phyloP scores from a whole-genome alignment of 2,113 vertebrate species.

The Ophiodon elongatus region DNA sequence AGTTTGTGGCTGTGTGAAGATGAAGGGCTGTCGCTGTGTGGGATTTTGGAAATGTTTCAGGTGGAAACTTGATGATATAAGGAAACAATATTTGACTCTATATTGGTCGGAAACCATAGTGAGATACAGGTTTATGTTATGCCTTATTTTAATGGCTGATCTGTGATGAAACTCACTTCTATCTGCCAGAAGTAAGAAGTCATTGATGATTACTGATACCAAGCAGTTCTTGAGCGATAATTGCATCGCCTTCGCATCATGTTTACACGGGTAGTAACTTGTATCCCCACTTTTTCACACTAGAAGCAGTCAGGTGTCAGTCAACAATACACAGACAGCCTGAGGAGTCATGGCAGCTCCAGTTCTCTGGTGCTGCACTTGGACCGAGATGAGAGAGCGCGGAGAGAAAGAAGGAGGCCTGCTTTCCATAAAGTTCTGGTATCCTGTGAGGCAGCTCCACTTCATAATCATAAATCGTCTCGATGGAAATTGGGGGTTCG shows the following conservation, averaged over 20 bases:
- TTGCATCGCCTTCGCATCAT: not conserved
- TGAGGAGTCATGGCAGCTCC: slow-evolving; percentile 62
- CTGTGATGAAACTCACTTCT: slow-evolving; percentile 22
- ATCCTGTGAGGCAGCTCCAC: slow-evolving; percentile 75
- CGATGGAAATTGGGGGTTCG: slow-evolving; percentile 71
- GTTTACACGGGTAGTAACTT: slow-evolving; percentile 24
- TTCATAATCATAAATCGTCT: slow-evolving; percentile 82
- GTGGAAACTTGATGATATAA: slow-evolving; percentile 80
- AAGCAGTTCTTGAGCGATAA: slow-evolving; percentile 9
- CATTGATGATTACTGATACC: slow-evolving; percentile 1
- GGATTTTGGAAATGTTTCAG: slow-evolving; percentile 84
- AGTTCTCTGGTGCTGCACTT: slow-evolving; percentile 68
- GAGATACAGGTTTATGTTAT: slow-evolving; percentile 83
- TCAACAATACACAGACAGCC: slow-evolving; percentile 70
- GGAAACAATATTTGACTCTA: slow-evolving; percentile 83
- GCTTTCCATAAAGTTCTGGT: slow-evolving; percentile 82
- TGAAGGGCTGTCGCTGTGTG: slow-evolving; percentile 85
- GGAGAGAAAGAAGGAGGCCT: slow-evolving; percentile 72
- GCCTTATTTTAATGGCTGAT: slow-evolving; percentile 48
- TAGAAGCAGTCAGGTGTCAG: slow-evolving; percentile 75
- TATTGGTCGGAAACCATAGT: slow-evolving; percentile 51
- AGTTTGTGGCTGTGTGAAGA: slow-evolving; percentile 89
- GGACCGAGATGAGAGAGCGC: slow-evolving; percentile 78
- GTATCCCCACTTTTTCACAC: slow-evolving; percentile 41
- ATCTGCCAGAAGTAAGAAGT: slow-evolving; percentile 3